phyloP scores from a whole-genome alignment of 2,888 invertebrate genomes.

The Apodemia hepburni region DNA sequence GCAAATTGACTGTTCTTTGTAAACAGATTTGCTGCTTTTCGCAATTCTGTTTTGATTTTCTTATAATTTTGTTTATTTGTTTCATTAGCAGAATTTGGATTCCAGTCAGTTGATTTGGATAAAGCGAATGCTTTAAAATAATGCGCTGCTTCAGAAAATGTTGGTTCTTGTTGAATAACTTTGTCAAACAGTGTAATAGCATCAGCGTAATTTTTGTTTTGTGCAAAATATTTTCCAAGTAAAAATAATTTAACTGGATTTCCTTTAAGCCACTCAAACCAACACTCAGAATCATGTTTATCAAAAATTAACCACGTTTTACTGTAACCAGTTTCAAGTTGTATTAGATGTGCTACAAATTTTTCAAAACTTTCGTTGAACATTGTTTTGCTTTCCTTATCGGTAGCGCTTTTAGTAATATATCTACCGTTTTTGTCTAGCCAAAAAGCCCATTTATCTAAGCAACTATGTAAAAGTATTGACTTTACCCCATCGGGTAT shows the following conservation, averaged over 20 bases:
- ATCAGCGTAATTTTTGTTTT: constrained; percentile 9
- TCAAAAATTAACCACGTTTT: background rate
- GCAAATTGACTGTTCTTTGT: constrained; percentile 6
- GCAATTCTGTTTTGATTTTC: constrained; percentile 13
- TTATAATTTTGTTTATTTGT: constrained; percentile 6
- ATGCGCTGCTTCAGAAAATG: constrained; percentile 18
- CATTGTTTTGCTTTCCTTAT: background rate
- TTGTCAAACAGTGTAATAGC: constrained; percentile 14
- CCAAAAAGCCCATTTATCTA: constrained; percentile 22
- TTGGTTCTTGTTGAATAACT: constrained; percentile 17
- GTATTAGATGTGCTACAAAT: constrained; percentile 9
- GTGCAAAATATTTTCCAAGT: constrained; percentile 19
- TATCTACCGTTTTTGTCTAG: constrained; percentile 13
- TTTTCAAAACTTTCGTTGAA: constrained; percentile 11
- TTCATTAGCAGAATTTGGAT: background rate
- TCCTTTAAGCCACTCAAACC: constrained; percentile 17
- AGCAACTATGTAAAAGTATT: constrained; percentile 20
- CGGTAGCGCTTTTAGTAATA: background rate
- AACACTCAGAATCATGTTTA: constrained; percentile 1
- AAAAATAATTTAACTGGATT: constrained; percentile 16
- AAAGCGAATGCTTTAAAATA: constrained; percentile 19
- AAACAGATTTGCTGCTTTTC: constrained; percentile 14
- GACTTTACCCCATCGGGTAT: constrained; percentile 9
- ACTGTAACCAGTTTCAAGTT: background rate
- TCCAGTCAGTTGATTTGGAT: constrained; percentile 17